These are phyloP conservation scores for Carduelis carduelis DNA, from an alignment of 2,797 vertebrate species.

Conservation along the genomic window DNA sequence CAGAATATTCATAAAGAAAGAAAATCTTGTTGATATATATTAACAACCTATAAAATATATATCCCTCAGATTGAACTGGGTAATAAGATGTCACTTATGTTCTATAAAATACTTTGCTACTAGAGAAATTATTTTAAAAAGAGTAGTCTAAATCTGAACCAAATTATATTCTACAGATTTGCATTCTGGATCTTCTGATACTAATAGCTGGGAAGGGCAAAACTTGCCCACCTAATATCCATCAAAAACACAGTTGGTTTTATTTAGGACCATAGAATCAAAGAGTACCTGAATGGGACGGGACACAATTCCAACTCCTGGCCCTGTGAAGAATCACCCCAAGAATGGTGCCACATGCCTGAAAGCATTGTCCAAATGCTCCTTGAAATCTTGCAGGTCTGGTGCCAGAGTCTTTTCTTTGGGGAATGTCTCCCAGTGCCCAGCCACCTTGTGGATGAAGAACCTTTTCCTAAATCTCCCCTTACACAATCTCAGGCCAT, in stretches of 20 bases:
- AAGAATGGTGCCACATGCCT: background rate
- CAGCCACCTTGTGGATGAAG: background rate
- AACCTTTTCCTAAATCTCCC: background rate
- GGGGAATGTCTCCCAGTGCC: background rate
- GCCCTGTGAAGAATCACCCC: background rate
- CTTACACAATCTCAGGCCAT: background rate
- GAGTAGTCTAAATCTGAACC: conserved; percentile 43
- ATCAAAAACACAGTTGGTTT: conserved; percentile 13
- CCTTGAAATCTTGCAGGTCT: background rate
- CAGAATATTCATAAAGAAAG: conserved; percentile 18
- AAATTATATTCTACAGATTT: conserved; percentile 46
- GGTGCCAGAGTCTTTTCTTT: background rate
- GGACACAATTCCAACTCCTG: background rate
- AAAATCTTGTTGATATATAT: conserved; percentile 42
- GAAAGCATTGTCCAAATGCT: background rate
- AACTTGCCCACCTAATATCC: background rate
- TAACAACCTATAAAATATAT: conserved; percentile 33
- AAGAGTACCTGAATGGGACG: background rate
- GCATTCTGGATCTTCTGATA: background rate
- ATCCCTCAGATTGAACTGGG: conserved; percentile 32
- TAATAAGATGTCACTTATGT: conserved; percentile 59
- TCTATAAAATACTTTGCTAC: conserved; percentile 54
- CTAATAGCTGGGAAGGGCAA: conserved; percentile 45
- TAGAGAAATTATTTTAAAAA: conserved; percentile 57
- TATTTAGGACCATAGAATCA: conserved; percentile 23